Evolutionary conservation across 1,140 invertebrate genomes (phyloP), one percentile per base, ranked within the genome.

Genomic region (Luehdorfia chinensis): DNA sequence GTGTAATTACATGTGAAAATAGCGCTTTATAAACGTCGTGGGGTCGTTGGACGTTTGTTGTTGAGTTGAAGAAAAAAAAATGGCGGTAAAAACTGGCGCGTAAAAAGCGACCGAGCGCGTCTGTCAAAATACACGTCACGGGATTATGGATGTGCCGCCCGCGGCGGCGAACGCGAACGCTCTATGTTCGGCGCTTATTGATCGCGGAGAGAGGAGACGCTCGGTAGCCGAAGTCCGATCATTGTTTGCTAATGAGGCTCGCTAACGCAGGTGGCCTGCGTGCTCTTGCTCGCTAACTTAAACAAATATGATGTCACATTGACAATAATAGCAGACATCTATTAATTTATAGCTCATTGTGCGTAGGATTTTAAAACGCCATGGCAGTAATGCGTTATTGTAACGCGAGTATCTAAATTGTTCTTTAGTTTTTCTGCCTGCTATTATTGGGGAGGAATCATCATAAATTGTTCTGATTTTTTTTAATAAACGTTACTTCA

Each of bases 191-290:
- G n/a, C 15, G 25, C 11, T 65, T 70, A 75, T 75, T 66, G 62
- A 75, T 72, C 55, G 65, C 55, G 52, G 11, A 41, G 45, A n/a
- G n/a, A n/a, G n/a, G n/a, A n/a, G 15, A 30, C 23, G 33, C 34
- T 50, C 50, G 44, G 50, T 49, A 47, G 41, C 57, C n/a, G 44
- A 54, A 47, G 65, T 56, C 47, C 52, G 64, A 67, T 66, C 74
- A 79, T 84, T 84, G 80, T 84, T 76, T 83, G 80, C 59, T 84
- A 84, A 84, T 81, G 80, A 76, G 28, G 66, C 44, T 39, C 39
- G 50, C 50, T 55, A 56, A 51, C 55, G 66, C 66, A 75, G 66
- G 72, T 72, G 75, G 74, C 55, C 72, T 53, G 48, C 41, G 61
- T 47, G 18, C 33, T 13, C 34, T 37, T 31, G 23, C 39, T 13